Conservation (phyloP, 2,888 invertebrate species). For the Drosophila sordidula region DNA sequence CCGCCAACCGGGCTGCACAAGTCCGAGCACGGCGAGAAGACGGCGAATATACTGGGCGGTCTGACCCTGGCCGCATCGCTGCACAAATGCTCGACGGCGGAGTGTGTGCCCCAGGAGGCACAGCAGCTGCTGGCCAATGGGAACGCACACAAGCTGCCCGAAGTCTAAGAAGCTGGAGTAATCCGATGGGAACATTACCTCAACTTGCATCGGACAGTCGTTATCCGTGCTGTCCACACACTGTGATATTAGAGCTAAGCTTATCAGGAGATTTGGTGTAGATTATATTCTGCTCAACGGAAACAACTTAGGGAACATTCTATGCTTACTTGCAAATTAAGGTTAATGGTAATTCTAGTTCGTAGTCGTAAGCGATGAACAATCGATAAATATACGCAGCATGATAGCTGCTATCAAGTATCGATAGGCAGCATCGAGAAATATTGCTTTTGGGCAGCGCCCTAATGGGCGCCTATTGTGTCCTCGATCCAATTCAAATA, state of each 20-base stretch:
- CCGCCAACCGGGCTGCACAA: constrained; percentile 50
- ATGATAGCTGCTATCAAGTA: constrained; percentile 36
- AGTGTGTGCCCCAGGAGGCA: constrained; percentile 46
- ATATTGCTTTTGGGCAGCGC: too few relatives aligned
- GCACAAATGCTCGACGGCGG: constrained; percentile 37
- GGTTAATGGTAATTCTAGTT: constrained; percentile 57
- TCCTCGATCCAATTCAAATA: constrained; percentile 93
- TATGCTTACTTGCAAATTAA: constrained; percentile 67
- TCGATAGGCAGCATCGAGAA: background rate
- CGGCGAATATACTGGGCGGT: constrained; percentile 21
- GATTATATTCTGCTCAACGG: constrained; percentile 66
- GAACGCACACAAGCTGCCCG: constrained; percentile 17
- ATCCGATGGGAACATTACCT: constrained; percentile 18
- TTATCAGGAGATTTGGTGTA: constrained; percentile 61
- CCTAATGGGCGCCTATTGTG: constrained; percentile 74
- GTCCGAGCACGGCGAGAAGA: constrained; percentile 40
- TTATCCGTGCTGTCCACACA: constrained; percentile 5
- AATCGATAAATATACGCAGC: constrained; percentile 62
- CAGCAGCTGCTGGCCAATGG: constrained; percentile 46
- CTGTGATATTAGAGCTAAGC: constrained; percentile 68
- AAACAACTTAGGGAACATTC: constrained; percentile 77
- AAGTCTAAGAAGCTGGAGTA: constrained; percentile 27
- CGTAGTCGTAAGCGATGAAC: constrained; percentile 54
- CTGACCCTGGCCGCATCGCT: constrained; percentile 34
- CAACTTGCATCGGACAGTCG: constrained; percentile 25